These are phyloP conservation scores for Parthenolecanium corni DNA, from an alignment of 2,888 invertebrate species.

Conservation along the genomic window DNA sequence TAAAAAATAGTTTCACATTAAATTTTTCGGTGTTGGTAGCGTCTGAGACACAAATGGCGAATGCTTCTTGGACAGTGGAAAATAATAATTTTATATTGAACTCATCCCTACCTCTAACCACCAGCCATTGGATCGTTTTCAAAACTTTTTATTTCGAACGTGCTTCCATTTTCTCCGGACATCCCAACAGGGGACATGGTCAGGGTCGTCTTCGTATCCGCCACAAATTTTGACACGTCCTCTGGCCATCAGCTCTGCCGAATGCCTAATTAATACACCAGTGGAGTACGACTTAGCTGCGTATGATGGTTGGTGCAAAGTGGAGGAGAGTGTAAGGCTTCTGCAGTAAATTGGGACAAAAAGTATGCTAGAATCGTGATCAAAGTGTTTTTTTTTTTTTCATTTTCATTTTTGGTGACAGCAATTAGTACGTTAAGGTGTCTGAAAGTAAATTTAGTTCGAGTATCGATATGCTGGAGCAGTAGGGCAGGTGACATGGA, in stretches of 20 bases:
- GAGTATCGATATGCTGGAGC: too few species aligned
- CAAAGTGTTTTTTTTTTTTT: too few species aligned
- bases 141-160: slow-evolving; percentile 10
- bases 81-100: slow-evolving; percentile 1
- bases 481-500: too few species aligned
- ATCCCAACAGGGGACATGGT: slow-evolving; percentile 6
- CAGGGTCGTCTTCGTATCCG: slow-evolving; percentile 22
- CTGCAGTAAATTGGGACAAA: too few species aligned
- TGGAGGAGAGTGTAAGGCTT: too few species aligned
- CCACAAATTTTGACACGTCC: slow-evolving; percentile 14
- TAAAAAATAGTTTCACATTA: not conserved
- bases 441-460: too few species aligned
- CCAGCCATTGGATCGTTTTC: slow-evolving; percentile 12
- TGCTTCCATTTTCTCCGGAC: slow-evolving; percentile 12
- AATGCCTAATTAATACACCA: not conserved
- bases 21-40: not conserved
- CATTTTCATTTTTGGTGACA: too few species aligned
- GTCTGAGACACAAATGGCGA: not conserved
- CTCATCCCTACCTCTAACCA: slow-evolving; percentile 1
- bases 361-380: slow-evolving; percentile 6
- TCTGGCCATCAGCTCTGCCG: not conserved
- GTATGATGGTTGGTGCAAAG: not conserved
- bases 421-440: too few species aligned
- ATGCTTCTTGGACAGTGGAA: not conserved
- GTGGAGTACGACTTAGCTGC: too few species aligned